A percentile compares a stretch with the other conserved stretches of the same genome.
Evolutionary conservation across 2,888 invertebrate species (phyloP).

Genomic region (Ischnura elegans): DNA sequence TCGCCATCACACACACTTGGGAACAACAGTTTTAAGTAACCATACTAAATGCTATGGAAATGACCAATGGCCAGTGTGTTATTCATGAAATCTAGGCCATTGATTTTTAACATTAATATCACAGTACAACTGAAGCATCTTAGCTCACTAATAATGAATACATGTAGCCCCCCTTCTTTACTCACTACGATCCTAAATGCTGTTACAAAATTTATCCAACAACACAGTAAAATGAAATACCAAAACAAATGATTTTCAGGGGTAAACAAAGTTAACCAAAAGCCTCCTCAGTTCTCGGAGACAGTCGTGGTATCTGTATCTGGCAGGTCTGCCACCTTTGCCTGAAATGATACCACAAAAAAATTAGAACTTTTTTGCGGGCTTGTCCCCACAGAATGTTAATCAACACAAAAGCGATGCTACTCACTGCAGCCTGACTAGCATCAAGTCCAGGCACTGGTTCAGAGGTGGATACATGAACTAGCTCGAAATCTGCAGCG

Average conservation of each 20-base stretch:
- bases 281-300: neutral
- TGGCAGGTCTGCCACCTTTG: conserved; percentile 24
- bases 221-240: neutral
- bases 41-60: neutral
- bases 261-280: neutral
- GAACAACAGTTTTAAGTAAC: neutral
- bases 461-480: conserved; percentile 42
- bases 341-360: neutral
- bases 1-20: neutral
- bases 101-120: conserved; percentile 49
- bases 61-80: neutral
- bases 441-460: neutral
- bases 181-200: neutral
- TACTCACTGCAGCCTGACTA: conserved; percentile 21
- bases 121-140: conserved; percentile 43
- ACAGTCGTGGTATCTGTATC: neutral
- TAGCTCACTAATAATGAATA: neutral
- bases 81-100: neutral
- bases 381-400: too few species aligned
- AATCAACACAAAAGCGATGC: neutral
- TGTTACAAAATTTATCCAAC: neutral
- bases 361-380: neutral
- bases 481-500: conserved; percentile 57
- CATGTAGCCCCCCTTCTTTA: neutral
- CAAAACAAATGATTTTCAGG: neutral